Evolutionary conservation across 1,140 invertebrate genomes (phyloP).

Genomic region (Medauroidea extradentata): DNA sequence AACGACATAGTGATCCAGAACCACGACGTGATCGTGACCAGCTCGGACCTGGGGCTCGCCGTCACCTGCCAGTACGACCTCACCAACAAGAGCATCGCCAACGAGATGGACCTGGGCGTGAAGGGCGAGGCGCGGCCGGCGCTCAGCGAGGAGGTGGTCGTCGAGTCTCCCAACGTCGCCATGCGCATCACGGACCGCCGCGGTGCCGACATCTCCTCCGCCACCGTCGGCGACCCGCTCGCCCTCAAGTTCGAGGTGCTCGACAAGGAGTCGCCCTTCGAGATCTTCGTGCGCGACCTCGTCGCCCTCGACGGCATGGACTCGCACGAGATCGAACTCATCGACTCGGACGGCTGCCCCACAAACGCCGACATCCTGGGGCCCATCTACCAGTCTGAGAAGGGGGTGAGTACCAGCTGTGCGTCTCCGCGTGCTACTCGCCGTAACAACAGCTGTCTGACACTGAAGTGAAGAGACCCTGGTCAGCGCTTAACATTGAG

Average conservation of each 20-base stretch:
- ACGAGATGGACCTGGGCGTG: constrained; percentile 86
- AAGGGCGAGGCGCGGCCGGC: constrained; percentile 74
- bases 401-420: too few relatives aligned
- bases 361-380: constrained; percentile 92
- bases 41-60: constrained; percentile 84
- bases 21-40: constrained; percentile 92
- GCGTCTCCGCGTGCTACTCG: too few relatives aligned
- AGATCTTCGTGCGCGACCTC: constrained; percentile 90
- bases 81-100: constrained; percentile 88
- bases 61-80: constrained; percentile 92
- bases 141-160: constrained; percentile 74
- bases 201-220: constrained; percentile 72
- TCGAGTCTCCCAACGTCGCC: constrained; percentile 88
- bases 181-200: constrained; percentile 89
- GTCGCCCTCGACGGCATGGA: constrained; percentile 92
- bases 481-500: too few relatives aligned
- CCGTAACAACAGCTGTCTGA: too few relatives aligned
- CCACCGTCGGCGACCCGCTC: constrained; percentile 84
- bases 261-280: constrained; percentile 86
- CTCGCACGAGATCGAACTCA: constrained; percentile 85
- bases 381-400: constrained; percentile 71
- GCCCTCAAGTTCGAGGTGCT: constrained; percentile 88
- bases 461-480: too few relatives aligned
- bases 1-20: constrained; percentile 92
- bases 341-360: constrained; percentile 87